phyloP scores from a whole-genome alignment of 2,888 invertebrate genomes.

The Leptinotarsa tumamoca region DNA sequence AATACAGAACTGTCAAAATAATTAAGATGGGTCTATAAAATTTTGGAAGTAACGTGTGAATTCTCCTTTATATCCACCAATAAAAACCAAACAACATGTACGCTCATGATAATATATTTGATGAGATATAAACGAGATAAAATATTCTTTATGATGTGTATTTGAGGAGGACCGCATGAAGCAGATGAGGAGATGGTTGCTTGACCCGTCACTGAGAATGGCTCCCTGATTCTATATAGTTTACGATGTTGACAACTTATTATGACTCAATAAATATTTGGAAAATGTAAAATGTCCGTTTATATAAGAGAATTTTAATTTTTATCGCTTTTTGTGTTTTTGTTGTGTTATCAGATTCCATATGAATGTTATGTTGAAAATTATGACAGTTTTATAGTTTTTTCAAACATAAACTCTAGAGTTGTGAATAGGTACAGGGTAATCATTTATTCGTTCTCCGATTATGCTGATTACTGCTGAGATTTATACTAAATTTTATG shows the following conservation, averaged over 20 bases:
- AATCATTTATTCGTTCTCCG: neutral
- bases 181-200: constrained; percentile 38
- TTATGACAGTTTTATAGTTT: constrained; percentile 47
- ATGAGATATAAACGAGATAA: constrained; percentile 20
- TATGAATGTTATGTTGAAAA: constrained; percentile 49
- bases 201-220: constrained; percentile 58
- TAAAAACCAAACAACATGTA: neutral
- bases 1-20: too few species aligned
- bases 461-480: neutral
- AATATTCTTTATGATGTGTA: constrained; percentile 27
- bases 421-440: neutral
- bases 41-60: too few species aligned
- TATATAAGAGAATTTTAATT: constrained; percentile 62
- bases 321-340: constrained; percentile 53
- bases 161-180: constrained; percentile 38
- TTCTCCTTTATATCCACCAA: neutral
- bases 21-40: too few species aligned
- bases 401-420: neutral
- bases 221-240: constrained; percentile 64
- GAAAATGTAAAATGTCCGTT: constrained; percentile 58
- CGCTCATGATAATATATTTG: constrained; percentile 12
- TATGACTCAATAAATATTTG: constrained; percentile 66
- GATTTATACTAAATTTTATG: too few species aligned
- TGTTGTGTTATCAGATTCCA: constrained; percentile 49
- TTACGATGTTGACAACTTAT: constrained; percentile 65